Evolutionary conservation across 2,888 invertebrate genomes (phyloP).

Genomic region (Ctenicera cuprea): DNA sequence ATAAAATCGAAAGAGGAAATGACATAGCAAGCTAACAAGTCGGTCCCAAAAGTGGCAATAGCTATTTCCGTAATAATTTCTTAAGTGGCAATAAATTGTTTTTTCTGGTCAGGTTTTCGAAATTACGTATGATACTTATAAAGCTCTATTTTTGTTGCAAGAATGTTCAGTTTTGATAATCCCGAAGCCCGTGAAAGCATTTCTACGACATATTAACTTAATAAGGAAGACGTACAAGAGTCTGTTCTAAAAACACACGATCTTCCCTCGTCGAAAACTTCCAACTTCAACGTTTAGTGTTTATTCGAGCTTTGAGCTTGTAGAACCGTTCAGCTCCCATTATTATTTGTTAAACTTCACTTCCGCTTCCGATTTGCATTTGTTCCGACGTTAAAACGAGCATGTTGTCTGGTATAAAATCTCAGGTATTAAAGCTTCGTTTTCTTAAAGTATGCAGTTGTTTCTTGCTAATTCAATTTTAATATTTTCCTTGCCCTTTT

Average conservation of each 20-base stretch:
- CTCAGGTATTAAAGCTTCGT: conserved; percentile 1
- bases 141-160: background rate
- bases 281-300: background rate
- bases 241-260: background rate
- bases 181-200: background rate
- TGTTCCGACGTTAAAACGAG: background rate
- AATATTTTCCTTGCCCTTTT: conserved; percentile 8
- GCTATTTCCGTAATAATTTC: too few relatives aligned
- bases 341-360: conserved; percentile 5
- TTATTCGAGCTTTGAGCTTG: background rate
- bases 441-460: background rate
- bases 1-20: too few relatives aligned
- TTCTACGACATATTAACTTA: background rate
- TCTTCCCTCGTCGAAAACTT: background rate
- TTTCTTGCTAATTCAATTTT: conserved; percentile 14
- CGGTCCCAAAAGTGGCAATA: too few relatives aligned
- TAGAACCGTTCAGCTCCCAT: background rate
- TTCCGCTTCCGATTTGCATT: background rate
- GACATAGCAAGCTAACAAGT: too few relatives aligned
- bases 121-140: too few relatives aligned
- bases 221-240: conserved; percentile 1
- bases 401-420: conserved; percentile 2
- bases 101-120: too few relatives aligned
- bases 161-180: background rate
- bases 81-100: too few relatives aligned